phyloP scores from a whole-genome alignment of 2,113 vertebrate species.

The Phasianus colchicus region DNA sequence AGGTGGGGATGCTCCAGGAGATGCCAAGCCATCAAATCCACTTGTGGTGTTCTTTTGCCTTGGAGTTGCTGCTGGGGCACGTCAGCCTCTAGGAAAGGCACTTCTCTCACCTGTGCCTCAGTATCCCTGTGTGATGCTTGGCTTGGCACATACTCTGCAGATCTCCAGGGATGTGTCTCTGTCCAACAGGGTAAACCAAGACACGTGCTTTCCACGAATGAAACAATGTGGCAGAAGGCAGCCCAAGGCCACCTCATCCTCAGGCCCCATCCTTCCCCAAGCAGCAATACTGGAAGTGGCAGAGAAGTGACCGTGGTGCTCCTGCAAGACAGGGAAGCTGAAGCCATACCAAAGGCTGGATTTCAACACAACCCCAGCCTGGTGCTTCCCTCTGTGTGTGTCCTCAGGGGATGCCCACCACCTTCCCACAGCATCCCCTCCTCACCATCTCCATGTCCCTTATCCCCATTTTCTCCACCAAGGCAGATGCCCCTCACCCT shows the following conservation, averaged over 20 bases:
- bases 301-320: background rate
- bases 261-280: background rate
- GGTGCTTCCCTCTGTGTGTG: background rate
- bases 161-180: background rate
- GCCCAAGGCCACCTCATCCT: background rate
- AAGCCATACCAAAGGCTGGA: background rate
- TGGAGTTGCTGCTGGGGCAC: too few species aligned
- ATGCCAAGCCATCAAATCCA: background rate
- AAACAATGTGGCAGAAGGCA: background rate
- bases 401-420: accelerated
- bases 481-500: background rate
- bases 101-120: background rate
- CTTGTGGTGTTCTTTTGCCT: accelerated
- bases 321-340: background rate
- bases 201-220: background rate
- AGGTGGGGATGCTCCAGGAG: background rate
- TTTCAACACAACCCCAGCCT: background rate
- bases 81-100: accelerated
- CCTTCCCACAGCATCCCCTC: accelerated
- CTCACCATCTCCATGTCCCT: accelerated
- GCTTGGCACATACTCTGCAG: background rate
- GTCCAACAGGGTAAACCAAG: background rate
- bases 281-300: background rate
- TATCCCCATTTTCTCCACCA: accelerated
- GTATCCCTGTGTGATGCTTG: background rate